A percentile compares a stretch with the other conserved stretches of the same genome.
phyloP scores from a whole-genome alignment of 2,888 invertebrate genomes.

The Drosophila aldrichi region DNA sequence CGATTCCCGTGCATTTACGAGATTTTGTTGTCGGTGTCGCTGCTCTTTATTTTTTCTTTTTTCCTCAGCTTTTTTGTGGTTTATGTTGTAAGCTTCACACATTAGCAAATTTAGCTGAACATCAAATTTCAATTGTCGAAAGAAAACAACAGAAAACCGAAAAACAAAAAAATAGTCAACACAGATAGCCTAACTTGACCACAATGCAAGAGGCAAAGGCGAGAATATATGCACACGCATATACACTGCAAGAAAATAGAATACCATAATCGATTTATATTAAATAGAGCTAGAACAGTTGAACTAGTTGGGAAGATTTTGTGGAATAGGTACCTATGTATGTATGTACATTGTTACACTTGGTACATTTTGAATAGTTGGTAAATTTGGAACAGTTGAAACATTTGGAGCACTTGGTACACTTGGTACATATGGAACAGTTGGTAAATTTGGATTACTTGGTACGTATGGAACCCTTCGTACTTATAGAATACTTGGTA shows the following conservation, averaged over 20 bases:
- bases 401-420: too few relatives aligned
- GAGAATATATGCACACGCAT: conserved; percentile 14
- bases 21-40: conserved; percentile 17
- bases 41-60: conserved; percentile 7
- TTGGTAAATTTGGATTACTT: too few relatives aligned
- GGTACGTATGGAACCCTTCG: too few relatives aligned
- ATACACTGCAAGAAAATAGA: conserved; percentile 24
- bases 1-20: conserved; percentile 26
- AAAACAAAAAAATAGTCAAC: background rate
- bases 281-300: background rate
- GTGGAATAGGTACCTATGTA: background rate
- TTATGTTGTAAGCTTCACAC: conserved; percentile 62
- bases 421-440: too few relatives aligned
- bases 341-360: too few relatives aligned
- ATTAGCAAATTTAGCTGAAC: conserved; percentile 65
- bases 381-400: too few relatives aligned
- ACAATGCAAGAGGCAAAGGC: conserved; percentile 3
- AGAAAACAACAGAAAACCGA: conserved; percentile 7
- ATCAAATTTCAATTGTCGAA: conserved; percentile 38
- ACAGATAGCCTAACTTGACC: conserved; percentile 6
- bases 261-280: background rate
- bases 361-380: too few relatives aligned
- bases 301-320: background rate
- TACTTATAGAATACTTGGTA: too few relatives aligned
- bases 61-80: conserved; percentile 15